Evolutionary conservation across 2,797 vertebrate genomes (phyloP), one percentile per base, ranked within the genome.

Genomic region (Heliangelus exortis): DNA sequence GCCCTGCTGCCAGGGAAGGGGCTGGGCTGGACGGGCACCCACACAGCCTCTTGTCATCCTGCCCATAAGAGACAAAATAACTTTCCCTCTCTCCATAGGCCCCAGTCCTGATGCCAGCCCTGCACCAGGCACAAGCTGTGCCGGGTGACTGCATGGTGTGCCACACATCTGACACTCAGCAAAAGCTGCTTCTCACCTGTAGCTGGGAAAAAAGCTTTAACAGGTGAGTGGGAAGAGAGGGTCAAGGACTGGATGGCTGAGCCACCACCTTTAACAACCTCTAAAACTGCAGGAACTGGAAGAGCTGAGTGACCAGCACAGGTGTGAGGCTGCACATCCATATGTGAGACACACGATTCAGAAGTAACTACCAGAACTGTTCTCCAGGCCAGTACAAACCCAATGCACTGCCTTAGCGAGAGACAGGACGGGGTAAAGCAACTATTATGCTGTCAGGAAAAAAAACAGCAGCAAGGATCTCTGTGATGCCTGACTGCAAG

Each of bases 151-250:
- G 34, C 13, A 0, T 0, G 4, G 33, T 15, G 43, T 50, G 76
- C 65, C 2, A 3, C 67, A 50, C 2, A 1, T 26, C 45, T 55
- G 7, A 39, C 0, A 0, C 31, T 65, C 58, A 31, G 53, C 59
- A 48, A 93, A 86, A 91, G 67, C 88, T 41, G 91, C 69, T 94
- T 80, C 84, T 79, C 84, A 94, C 57, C 89, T 82, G 85, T 47
- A 51, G 76, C 17, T 4, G 67, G 43, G n/a, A 84, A 39, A 87
- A 71, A 83, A 33, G 63, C 57, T 93, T n/a, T 10, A 5, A 83
- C 0, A 4, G 48, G 71, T 2, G 13, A 76, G 43, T 4, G 48
- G 34, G 26, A 66, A 78, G 58, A 84, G 62, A 84, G 63, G 47
- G 65, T n/a, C 57, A 75, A 81, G 84, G 91, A 90, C 78, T 50